phyloP scores from a whole-genome alignment of 2,888 invertebrate genomes.

The Protophormia terraenovae region DNA sequence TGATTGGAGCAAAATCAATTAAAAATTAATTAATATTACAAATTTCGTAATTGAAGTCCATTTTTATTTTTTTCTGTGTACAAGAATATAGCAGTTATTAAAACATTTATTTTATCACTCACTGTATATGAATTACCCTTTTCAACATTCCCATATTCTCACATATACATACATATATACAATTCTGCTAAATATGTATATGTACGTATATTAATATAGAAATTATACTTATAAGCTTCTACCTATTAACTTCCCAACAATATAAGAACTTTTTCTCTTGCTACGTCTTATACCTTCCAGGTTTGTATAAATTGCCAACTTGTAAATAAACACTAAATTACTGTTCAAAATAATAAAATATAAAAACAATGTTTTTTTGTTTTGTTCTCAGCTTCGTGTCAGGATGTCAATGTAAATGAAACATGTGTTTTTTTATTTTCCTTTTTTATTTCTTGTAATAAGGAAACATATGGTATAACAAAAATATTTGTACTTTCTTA shows the following conservation, averaged over 20 bases:
- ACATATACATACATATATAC: too few relatives aligned
- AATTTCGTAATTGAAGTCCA: too few relatives aligned
- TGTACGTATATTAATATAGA: neutral
- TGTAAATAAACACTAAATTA: neutral
- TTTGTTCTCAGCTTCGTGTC: too few relatives aligned
- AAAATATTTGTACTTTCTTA: neutral
- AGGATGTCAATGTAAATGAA: neutral
- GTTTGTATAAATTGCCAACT: neutral
- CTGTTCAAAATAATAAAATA: neutral
- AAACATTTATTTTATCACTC: too few relatives aligned
- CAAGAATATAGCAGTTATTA: too few relatives aligned
- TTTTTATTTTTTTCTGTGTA: too few relatives aligned
- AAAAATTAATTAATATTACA: too few relatives aligned
- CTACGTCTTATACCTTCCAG: neutral
- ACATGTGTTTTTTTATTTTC: neutral
- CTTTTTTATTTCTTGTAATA: neutral
- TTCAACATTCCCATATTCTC: too few relatives aligned
- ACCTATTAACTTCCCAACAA: neutral
- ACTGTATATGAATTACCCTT: too few relatives aligned
- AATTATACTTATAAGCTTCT: neutral
- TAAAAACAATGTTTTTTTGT: neutral
- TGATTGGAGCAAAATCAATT: too few relatives aligned
- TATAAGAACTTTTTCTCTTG: neutral
- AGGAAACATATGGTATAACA: constrained; percentile 14
- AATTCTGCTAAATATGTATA: too few relatives aligned